Base-by-base conservation (phyloP, 2,113 vertebrate genomes). In the Urocolius indicus region DNA sequence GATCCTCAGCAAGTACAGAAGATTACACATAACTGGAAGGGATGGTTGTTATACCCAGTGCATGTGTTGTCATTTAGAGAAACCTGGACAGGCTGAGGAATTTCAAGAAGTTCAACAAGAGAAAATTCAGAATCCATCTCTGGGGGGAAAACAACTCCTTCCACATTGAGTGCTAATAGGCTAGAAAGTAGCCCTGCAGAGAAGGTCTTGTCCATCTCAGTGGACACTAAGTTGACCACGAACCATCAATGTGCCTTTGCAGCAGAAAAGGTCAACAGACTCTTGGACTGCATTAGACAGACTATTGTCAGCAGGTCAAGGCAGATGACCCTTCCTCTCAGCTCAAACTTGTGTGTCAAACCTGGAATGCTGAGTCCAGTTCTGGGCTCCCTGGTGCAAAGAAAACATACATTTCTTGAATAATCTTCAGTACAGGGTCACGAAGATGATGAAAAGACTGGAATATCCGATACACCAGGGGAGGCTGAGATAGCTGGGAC, bases 131-230 rank as follows among this genome's bases (percentile, higher is more conserved):
- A 81, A 29, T 32, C 32, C 2, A 57, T 11, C 9, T 24, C 10
- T 19, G 57, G 5, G 5, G 5, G 8, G 1, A 8, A 34, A 86
- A 38, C 11, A 38, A 46, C 6, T 41, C 11, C 5, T 7, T 27
- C 21, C 2, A 29, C 22, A 27, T 6, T 19, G 9, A 6, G 11
- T 48, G 5, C 2, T 55, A 49, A 34, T 1, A 26, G 26, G 6
- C 13, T 54, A 10, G 27, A 52, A 83, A 63, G 8, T 4, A 69
- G 9, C 16, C 16, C 17, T 55, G 9, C 13, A 51, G 75, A 27
- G 21, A 57, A 41, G 8, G 3, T 2, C 5, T 14, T 55, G 29
- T 14, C 1, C 17, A 54, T 43, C 21, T 30, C 48, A 51, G 10
- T 6, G 30, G 10, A 17, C 61, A 54, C 14, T 16, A 59, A 38